Evolutionary conservation across 2,888 invertebrate species (phyloP).

Genomic region (Helicoverpa assulta): DNA sequence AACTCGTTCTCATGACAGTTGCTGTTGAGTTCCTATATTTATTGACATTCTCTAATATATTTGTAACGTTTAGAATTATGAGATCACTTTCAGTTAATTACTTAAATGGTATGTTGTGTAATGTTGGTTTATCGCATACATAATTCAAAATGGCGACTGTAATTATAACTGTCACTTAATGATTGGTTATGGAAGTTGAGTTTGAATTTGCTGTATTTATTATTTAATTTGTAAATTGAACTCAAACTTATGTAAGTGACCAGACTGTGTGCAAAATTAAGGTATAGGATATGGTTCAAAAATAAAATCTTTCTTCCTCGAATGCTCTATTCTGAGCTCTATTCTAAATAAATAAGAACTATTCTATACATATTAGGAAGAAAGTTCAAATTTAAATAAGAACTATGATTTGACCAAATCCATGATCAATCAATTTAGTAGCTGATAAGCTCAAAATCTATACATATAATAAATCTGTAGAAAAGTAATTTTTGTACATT

Average conservation of each 20-base stretch:
- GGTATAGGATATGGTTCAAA: too few relatives aligned
- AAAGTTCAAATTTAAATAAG: too few relatives aligned
- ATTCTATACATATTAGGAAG: too few relatives aligned
- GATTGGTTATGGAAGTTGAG: conserved; percentile 9
- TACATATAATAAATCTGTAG: too few relatives aligned
- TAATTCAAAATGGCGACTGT: conserved; percentile 16
- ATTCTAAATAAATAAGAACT: too few relatives aligned
- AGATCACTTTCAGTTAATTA: conserved; percentile 48
- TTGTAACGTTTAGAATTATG: conserved; percentile 33
- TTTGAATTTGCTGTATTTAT: conserved; percentile 1
- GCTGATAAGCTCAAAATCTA: too few relatives aligned
- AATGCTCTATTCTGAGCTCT: too few relatives aligned
- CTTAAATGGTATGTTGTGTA: conserved; percentile 18
- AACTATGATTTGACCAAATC: too few relatives aligned
- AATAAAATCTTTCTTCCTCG: too few relatives aligned
- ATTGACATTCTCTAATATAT: conserved; percentile 46
- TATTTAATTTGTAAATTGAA: conserved; percentile 1
- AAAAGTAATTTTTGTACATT: too few relatives aligned
- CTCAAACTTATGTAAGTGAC: not conserved
- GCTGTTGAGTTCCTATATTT: conserved; percentile 46
- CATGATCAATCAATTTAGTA: too few relatives aligned
- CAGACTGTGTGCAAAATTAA: too few relatives aligned
- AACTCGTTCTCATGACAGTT: conserved; percentile 49
- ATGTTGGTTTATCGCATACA: conserved; percentile 19
- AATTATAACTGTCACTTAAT: conserved; percentile 11